Conservation (phyloP, 2,797 vertebrate species). For the Scomberomorus guttatus region DNA sequence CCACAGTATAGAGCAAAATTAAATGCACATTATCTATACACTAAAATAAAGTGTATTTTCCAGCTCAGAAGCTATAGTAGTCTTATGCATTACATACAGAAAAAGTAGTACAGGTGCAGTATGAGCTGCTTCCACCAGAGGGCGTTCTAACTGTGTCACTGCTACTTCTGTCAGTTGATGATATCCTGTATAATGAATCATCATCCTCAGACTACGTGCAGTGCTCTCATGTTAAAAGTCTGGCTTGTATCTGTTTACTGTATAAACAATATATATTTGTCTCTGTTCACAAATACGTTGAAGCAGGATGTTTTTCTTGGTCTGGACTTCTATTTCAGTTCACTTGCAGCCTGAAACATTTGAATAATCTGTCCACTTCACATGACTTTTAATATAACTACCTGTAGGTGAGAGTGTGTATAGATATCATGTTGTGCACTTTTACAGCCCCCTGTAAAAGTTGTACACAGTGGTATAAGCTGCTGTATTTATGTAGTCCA, state of each 20-base stretch:
- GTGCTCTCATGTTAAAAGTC: neutral
- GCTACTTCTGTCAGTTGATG: neutral
- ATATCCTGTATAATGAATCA: neutral
- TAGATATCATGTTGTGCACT: too few species aligned
- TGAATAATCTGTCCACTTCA: neutral
- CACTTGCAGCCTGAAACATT: neutral
- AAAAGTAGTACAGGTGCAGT: constrained; percentile 3
- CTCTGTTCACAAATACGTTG: neutral
- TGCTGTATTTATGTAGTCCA: neutral
- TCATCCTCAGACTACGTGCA: neutral
- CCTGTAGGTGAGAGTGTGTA: too few species aligned
- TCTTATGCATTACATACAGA: neutral
- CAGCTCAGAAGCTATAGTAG: neutral
- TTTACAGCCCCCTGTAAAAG: too few species aligned
- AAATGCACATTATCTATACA: neutral
- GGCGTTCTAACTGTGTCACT: neutral
- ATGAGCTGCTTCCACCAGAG: constrained; percentile 28
- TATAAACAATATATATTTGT: neutral
- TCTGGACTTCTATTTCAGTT: neutral
- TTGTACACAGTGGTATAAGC: neutral
- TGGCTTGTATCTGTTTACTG: neutral
- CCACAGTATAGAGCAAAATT: neutral
- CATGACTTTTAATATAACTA: neutral
- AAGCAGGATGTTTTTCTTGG: neutral
- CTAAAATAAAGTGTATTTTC: neutral